phyloP scores from a whole-genome alignment of 2,797 vertebrate genomes.

The Florisuga fusca region DNA sequence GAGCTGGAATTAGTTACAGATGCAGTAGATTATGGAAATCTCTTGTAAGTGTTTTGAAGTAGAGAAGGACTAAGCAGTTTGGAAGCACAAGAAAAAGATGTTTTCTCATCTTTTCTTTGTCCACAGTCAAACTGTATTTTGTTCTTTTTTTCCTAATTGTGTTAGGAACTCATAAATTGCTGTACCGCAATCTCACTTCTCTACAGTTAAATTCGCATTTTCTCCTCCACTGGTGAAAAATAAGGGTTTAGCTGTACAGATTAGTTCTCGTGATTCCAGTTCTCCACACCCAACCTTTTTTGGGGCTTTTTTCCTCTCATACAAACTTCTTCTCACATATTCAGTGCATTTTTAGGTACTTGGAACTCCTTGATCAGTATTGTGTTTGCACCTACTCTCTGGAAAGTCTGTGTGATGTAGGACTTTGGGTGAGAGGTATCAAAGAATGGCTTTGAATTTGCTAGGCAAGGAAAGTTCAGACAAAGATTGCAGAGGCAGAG shows the following conservation, averaged over 20 bases:
- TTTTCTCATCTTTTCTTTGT: not conserved
- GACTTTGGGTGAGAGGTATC: not conserved
- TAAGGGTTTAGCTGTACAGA: not conserved
- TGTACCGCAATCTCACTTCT: not conserved
- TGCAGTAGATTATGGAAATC: constrained; percentile 1
- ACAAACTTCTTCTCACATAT: not conserved
- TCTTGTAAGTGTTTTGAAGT: not conserved
- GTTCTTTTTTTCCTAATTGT: constrained; percentile 8
- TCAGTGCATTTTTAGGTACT: not conserved
- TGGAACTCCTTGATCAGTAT: not conserved
- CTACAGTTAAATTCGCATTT: not conserved
- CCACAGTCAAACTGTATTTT: not conserved
- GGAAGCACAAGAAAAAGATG: not conserved
- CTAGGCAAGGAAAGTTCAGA: not conserved
- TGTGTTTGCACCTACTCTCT: not conserved
- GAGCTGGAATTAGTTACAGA: constrained; percentile 16
- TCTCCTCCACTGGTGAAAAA: not conserved
- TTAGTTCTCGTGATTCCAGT: not conserved
- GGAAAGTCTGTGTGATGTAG: not conserved
- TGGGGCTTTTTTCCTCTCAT: not conserved
- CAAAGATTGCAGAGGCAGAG: not conserved
- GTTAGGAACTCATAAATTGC: not conserved
- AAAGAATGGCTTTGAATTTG: not conserved
- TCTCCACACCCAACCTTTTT: not conserved
- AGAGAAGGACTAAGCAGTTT: not conserved